Evolutionary conservation across 2,797 vertebrate genomes (phyloP).

Genomic region (Lacerta bilineata): DNA sequence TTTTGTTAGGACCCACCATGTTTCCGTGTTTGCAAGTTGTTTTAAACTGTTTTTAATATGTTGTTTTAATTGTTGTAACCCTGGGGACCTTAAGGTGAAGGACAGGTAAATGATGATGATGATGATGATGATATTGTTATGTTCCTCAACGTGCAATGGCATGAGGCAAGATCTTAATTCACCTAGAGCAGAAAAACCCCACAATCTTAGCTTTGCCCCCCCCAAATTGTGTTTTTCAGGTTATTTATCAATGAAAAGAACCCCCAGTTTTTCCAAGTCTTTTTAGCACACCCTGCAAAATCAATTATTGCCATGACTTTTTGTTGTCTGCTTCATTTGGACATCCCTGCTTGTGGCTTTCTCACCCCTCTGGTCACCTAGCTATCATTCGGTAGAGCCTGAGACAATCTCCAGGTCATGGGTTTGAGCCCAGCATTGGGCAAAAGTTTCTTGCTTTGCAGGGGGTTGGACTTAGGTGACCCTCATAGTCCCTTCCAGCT

Average conservation of each 20-base stretch:
- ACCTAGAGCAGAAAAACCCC: background rate
- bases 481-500: too few species aligned
- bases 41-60: too few species aligned
- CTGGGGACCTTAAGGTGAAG: too few species aligned
- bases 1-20: too few species aligned
- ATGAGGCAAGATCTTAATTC: background rate
- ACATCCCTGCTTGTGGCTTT: background rate
- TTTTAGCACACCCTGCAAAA: background rate
- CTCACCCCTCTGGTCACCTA: background rate
- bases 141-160: background rate
- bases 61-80: too few species aligned
- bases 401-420: too few species aligned
- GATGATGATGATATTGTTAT: background rate
- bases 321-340: background rate
- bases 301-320: background rate
- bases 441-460: too few species aligned
- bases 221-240: background rate
- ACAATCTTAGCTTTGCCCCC: background rate
- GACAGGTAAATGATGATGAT: too few species aligned
- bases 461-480: too few species aligned
- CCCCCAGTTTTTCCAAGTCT: background rate
- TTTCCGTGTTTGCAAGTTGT: too few species aligned
- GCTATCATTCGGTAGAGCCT: too few species aligned
- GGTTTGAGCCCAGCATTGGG: too few species aligned
- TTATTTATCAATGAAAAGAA: background rate